A percentile compares a stretch with the other conserved stretches of the same genome.
These are phyloP conservation scores for Patella caerulea DNA, from an alignment of 2,888 invertebrate species.

Conservation along the genomic window DNA sequence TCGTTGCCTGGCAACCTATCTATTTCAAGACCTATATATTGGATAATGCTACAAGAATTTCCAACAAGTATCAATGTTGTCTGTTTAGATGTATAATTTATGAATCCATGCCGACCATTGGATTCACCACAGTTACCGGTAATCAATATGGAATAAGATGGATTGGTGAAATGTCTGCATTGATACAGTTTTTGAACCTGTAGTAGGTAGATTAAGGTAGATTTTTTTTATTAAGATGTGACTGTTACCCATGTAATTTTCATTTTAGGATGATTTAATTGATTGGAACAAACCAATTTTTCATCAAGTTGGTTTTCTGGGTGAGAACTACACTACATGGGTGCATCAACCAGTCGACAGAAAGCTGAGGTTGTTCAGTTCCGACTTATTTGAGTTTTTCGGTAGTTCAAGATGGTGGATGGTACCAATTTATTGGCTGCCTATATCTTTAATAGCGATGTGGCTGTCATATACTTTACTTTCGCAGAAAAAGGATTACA, in stretches of 20 bases:
- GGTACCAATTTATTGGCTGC: conserved; percentile 65
- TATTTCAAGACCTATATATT: too few relatives aligned
- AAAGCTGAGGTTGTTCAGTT: conserved; percentile 69
- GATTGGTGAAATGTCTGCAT: too few relatives aligned
- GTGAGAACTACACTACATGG: conserved; percentile 71
- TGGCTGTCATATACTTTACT: conserved; percentile 42
- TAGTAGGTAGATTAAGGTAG: too few relatives aligned
- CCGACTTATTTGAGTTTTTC: conserved; percentile 59
- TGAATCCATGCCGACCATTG: too few relatives aligned
- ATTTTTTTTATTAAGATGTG: too few relatives aligned
- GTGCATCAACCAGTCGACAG: conserved; percentile 72
- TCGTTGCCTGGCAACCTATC: too few relatives aligned
- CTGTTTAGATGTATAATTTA: too few relatives aligned
- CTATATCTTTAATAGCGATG: conserved; percentile 45
- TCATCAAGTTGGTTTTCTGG: conserved; percentile 69
- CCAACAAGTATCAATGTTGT: too few relatives aligned
- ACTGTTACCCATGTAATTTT: not conserved
- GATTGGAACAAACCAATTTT: conserved; percentile 70
- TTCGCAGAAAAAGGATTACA: conserved; percentile 28
- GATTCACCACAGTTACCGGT: too few relatives aligned
- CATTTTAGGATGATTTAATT: conserved; percentile 64
- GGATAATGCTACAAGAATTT: too few relatives aligned
- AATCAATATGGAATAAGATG: too few relatives aligned
- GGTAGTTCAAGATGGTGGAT: conserved; percentile 63
- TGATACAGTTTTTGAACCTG: too few relatives aligned